These are phyloP conservation scores for Drosophila pseudoobscura DNA, from an alignment of 1,140 invertebrate genomes.

Conservation along the genomic window DNA sequence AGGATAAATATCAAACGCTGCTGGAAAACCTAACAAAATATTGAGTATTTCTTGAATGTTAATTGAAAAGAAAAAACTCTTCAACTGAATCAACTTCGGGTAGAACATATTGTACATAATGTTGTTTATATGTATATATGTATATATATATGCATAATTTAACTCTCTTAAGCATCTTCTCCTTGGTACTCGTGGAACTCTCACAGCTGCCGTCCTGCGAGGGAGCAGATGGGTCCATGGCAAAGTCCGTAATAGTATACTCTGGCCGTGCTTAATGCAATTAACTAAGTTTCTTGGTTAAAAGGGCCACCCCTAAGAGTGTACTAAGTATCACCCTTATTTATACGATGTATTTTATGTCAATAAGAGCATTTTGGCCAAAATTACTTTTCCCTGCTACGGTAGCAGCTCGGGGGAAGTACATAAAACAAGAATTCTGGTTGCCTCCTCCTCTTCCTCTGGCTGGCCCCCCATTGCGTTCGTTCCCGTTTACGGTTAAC, in stretches of 20 bases:
- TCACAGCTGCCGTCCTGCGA: slow-evolving; percentile 16
- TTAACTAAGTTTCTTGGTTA: slow-evolving; percentile 55
- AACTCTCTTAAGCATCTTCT: slow-evolving; percentile 1
- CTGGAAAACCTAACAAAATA: no score
- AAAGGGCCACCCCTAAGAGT: slow-evolving; percentile 10
- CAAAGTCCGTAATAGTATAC: slow-evolving; percentile 50
- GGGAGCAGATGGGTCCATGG: slow-evolving; percentile 29
- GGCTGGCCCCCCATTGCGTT: no score
- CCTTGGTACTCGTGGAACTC: slow-evolving; percentile 5
- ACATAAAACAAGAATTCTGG: slow-evolving; percentile 33
- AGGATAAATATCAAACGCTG: no score
- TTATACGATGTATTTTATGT: slow-evolving; percentile 69
- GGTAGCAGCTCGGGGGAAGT: neutral
- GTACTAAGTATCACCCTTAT: slow-evolving; percentile 27
- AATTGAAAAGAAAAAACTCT: slow-evolving; percentile 12
- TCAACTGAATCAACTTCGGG: slow-evolving; percentile 24
- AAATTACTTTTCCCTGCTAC: slow-evolving; percentile 59
- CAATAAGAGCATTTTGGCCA: slow-evolving; percentile 65
- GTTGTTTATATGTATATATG: neutral
- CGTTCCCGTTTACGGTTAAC: neutral
- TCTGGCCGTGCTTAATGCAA: slow-evolving; percentile 43
- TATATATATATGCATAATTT: slow-evolving; percentile 9
- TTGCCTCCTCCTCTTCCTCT: neutral
- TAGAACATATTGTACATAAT: slow-evolving; percentile 6
- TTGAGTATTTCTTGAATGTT: no score